Percentiles rank a stretch among this genome's conserved stretches.
Evolutionary conservation across 2,797 vertebrate species (phyloP).

Genomic region (Melanotaenia parkinsoni): DNA sequence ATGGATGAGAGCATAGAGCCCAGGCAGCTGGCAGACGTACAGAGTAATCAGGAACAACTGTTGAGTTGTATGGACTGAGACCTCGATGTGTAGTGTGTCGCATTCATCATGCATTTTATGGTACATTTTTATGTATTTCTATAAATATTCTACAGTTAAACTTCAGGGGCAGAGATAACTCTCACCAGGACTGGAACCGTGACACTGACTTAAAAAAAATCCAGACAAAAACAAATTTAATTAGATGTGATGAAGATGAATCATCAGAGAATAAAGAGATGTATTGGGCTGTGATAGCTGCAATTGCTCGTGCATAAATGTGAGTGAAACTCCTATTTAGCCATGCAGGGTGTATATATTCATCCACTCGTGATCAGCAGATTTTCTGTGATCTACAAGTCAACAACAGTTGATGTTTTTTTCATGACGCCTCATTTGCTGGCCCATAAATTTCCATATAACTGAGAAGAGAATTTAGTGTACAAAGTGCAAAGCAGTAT

Average conservation of each 20-base stretch:
- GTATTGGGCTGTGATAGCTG: slow-evolving; percentile 1
- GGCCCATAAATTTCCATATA: slow-evolving; percentile 16
- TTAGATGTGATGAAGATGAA: background rate
- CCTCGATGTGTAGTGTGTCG: too few species aligned
- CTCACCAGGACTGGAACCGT: too few species aligned
- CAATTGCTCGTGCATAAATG: background rate
- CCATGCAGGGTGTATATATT: background rate
- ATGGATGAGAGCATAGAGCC: slow-evolving; percentile 6
- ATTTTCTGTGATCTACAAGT: slow-evolving; percentile 26
- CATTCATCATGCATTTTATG: too few species aligned
- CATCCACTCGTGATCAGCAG: background rate
- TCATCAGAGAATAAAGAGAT: background rate
- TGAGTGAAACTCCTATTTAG: background rate
- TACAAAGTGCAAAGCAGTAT: slow-evolving; percentile 28
- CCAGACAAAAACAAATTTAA: background rate
- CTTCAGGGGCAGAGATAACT: too few species aligned
- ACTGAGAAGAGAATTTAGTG: slow-evolving; percentile 15
- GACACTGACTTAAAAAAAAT: background rate
- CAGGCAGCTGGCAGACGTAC: too few species aligned
- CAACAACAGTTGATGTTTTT: slow-evolving; percentile 35
- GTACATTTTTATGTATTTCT: too few species aligned
- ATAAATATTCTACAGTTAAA: too few species aligned
- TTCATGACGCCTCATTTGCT: slow-evolving; percentile 53
- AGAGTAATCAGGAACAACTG: too few species aligned
- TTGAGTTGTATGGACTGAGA: too few species aligned